Percentiles rank a stretch among this genome's conserved stretches.
Conservation (phyloP, 2,113 vertebrate genomes). For the Stomatorhinus ivindoensis region DNA sequence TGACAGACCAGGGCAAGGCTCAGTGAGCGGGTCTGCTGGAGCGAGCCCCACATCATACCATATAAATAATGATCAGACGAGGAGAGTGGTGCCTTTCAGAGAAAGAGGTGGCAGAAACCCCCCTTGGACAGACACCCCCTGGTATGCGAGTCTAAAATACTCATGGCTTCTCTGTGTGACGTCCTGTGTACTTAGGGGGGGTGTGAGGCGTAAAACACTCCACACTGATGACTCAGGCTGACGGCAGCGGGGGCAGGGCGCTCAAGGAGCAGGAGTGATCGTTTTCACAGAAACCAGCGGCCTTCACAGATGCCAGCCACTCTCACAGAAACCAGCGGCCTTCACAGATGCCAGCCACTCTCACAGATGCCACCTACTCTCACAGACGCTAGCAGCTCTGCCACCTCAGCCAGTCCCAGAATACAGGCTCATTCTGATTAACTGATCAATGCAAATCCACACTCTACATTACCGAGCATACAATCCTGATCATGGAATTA, state of each 20-base stretch:
- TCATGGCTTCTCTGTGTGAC: background rate
- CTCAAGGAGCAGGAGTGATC: constrained; percentile 33
- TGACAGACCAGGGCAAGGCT: background rate
- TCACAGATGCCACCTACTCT: constrained; percentile 3
- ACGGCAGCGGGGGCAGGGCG: background rate
- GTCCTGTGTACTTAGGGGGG: background rate
- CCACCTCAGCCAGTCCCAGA: background rate
- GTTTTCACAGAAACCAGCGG: constrained; percentile 5
- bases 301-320: too few relatives aligned
- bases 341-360: background rate
- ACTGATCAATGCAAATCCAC: constrained; percentile 14
- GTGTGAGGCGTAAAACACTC: background rate
- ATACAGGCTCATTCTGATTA: constrained; percentile 27
- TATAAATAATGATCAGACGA: background rate
- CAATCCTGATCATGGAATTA: background rate
- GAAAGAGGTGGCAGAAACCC: background rate
- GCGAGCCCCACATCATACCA: background rate
- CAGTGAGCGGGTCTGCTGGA: background rate
- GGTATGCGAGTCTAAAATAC: background rate
- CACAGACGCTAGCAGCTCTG: background rate
- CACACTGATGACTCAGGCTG: background rate
- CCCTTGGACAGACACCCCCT: background rate
- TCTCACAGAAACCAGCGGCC: constrained; percentile 10
- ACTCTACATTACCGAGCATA: background rate
- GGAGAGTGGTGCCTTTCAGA: background rate